phyloP scores from a whole-genome alignment of 2,113 vertebrate species.

The Trachemys scripta region DNA sequence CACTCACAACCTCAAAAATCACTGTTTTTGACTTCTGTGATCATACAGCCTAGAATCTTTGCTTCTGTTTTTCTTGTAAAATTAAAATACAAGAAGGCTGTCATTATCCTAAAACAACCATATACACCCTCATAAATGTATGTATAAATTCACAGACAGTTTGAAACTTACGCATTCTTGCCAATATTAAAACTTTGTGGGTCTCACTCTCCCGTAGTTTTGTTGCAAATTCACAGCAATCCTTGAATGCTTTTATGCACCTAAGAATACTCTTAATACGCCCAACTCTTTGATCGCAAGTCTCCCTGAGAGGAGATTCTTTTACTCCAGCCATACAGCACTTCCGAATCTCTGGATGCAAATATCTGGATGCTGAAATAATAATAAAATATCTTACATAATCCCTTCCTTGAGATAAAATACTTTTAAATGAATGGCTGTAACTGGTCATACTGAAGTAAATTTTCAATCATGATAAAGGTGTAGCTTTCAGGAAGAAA shows the following conservation, averaged over 20 bases:
- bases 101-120: neutral
- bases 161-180: constrained; percentile 82
- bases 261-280: fast-evolving
- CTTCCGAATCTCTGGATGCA: fast-evolving
- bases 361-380: constrained; percentile 75
- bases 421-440: neutral
- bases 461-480: neutral
- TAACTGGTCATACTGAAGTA: neutral
- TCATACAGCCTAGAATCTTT: neutral
- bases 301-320: constrained; percentile 59
- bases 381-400: neutral
- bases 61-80: neutral
- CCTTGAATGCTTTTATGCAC: constrained; percentile 75
- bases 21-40: neutral
- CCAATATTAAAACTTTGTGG: constrained; percentile 60
- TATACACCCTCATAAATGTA: neutral
- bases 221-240: constrained; percentile 80
- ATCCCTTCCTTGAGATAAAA: neutral
- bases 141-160: neutral
- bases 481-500: neutral
- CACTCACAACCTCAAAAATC: neutral
- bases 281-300: constrained; percentile 72
- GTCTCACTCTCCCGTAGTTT: neutral
- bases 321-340: constrained; percentile 83
- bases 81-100: neutral